Evolutionary conservation across 1,140 invertebrate species (phyloP), one percentile per base, ranked within the genome.

Genomic region (Diabrotica undecimpunctata): DNA sequence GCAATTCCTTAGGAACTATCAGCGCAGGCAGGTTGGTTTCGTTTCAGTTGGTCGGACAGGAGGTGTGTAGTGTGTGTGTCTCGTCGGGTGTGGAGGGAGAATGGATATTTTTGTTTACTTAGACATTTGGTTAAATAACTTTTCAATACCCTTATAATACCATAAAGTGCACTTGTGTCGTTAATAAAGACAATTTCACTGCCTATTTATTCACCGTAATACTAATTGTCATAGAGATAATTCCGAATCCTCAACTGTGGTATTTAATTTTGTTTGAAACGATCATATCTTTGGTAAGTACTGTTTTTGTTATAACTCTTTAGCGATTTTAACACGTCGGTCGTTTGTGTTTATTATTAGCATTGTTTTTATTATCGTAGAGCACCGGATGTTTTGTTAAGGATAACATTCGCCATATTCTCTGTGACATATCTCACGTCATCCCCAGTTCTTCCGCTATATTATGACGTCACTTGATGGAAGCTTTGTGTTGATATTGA

Each of bases 21-120:
- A n/a, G n/a, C 4, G 41, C 41, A 46, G 41, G 41, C 41, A 46
- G 41, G 41, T 10, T 46, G 41, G 41, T 46, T 10, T 10, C 41
- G 41, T 46, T 46, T 46, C 41, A 46, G 41, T 46, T 46, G 41
- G 41, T 46, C 41, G 41, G 41, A n/a, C 6, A 46, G 41, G n/a
- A 46, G 41, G 41, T 10, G 41, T 46, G 41, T 46, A n/a, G 8
- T 46, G 41, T 46, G 41, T 46, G 41, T 46, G 41, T 46, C 41
- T 46, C 41, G 41, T 46, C 41, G 41, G 41, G 41, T 46, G 41
- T 46, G 41, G 41, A 46, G 41, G 41, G 41, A 46, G 41, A 46
- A 46, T 46, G 41, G 41, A 46, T 46, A 46, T 46, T 46, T 46
- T 46, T 46, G 41, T 46, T 46, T 46, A 46, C 41, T 46, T 46